phyloP scores from a whole-genome alignment of 2,797 vertebrate genomes.

The Mormyrus proboscirostris region DNA sequence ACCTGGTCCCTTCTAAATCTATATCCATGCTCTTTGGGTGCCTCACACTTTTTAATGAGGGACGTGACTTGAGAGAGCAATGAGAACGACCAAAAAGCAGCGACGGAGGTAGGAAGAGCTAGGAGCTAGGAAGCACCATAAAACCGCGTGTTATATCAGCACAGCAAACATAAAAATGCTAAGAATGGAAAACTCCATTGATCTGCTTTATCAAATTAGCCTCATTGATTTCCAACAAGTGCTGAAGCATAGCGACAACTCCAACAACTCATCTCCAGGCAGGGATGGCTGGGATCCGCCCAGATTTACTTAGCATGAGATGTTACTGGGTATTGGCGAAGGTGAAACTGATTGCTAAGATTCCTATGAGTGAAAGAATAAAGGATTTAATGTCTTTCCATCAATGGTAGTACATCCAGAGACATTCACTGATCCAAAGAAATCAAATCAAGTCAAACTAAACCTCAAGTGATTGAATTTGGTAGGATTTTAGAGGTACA shows the following conservation, averaged over 20 bases:
- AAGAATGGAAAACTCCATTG: conserved; percentile 12
- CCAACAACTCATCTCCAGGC: neutral
- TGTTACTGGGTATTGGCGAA: neutral
- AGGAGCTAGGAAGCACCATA: neutral
- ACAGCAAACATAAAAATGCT: conserved; percentile 17
- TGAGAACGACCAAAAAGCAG: neutral
- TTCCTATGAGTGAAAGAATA: neutral
- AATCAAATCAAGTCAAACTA: neutral
- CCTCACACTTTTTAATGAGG: neutral
- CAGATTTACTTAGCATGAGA: neutral
- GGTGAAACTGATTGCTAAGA: neutral
- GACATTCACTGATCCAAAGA: neutral
- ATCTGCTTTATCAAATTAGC: conserved; percentile 22
- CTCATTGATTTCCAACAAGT: neutral
- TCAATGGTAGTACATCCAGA: neutral
- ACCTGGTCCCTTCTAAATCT: neutral
- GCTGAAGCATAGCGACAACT: conserved; percentile 14
- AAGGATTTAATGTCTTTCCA: neutral
- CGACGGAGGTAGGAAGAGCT: no score
- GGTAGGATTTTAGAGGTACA: neutral
- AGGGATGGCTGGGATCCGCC: neutral
- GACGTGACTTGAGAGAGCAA: neutral
- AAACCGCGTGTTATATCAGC: neutral
- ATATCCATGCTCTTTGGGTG: neutral
- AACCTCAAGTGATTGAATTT: neutral